Conservation (phyloP, 2,113 vertebrate species). For the Sardina pilchardus region DNA sequence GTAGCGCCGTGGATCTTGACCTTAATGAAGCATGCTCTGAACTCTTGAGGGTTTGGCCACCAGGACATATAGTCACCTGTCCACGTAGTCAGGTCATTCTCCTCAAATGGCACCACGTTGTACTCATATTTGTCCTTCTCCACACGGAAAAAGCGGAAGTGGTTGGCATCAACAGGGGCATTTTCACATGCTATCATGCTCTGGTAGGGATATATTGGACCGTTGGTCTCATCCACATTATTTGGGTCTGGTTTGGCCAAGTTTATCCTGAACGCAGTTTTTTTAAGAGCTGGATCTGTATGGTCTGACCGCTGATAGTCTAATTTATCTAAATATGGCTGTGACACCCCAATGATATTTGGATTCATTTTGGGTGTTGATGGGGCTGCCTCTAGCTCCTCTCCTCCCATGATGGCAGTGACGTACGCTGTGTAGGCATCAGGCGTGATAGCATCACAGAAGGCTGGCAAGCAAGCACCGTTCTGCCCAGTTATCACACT, state of each 20-base stretch:
- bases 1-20: conserved; percentile 84
- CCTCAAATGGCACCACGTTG: conserved; percentile 92
- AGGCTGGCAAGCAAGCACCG: conserved; percentile 92
- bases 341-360: conserved; percentile 83
- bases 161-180: conserved; percentile 79
- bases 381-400: conserved; percentile 90
- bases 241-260: conserved; percentile 88
- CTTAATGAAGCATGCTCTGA: conserved; percentile 94
- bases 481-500: conserved; percentile 92
- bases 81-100: conserved; percentile 89
- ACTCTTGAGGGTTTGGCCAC: conserved; percentile 99
- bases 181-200: conserved; percentile 83
- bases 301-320: conserved; percentile 89
- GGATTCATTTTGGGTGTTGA: conserved; percentile 85
- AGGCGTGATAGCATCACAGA: conserved; percentile 80
- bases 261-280: conserved; percentile 89
- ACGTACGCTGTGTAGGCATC: conserved; percentile 91
- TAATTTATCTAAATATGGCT: conserved; percentile 87
- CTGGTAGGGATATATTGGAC: conserved; percentile 90
- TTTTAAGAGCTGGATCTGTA: conserved; percentile 83
- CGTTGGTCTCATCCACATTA: conserved; percentile 80
- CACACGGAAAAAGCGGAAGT: conserved; percentile 93
- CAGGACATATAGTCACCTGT: conserved; percentile 89
- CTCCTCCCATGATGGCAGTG: conserved; percentile 87
- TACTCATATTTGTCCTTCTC: conserved; percentile 96